phyloP scores from a whole-genome alignment of 1,140 invertebrate genomes.

The Neuroterus valhalla region DNA sequence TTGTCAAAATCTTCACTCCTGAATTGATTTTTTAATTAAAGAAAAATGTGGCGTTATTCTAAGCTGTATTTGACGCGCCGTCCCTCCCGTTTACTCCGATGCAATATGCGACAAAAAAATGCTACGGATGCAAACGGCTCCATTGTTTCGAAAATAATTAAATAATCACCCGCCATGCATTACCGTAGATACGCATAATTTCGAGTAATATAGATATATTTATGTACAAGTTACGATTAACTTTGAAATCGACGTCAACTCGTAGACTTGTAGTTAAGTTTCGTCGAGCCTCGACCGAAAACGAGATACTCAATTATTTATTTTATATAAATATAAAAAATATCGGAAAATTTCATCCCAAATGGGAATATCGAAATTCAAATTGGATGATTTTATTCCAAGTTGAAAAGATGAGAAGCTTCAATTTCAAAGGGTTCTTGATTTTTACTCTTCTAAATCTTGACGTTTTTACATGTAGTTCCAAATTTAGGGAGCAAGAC shows the following conservation, averaged over 20 bases:
- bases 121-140: conserved; percentile 40
- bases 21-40: neutral
- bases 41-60: conserved; percentile 41
- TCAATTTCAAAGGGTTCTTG: too few relatives aligned
- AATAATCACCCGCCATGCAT: conserved; percentile 57
- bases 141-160: conserved; percentile 40
- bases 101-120: conserved; percentile 38
- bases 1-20: neutral
- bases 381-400: too few relatives aligned
- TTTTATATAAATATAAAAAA: neutral
- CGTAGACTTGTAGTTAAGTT: conserved; percentile 62
- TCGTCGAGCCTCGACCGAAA: conserved; percentile 47
- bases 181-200: conserved; percentile 47
- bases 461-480: too few relatives aligned
- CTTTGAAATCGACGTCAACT: conserved; percentile 53
- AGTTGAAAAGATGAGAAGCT: too few relatives aligned
- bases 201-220: conserved; percentile 71
- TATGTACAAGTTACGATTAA: conserved; percentile 69
- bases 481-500: too few relatives aligned
- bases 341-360: neutral
- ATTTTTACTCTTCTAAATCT: too few relatives aligned
- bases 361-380: too few relatives aligned
- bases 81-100: conserved; percentile 47
- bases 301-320: neutral
- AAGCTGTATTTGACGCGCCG: conserved; percentile 59